A percentile compares a stretch with the other conserved stretches of the same genome.
Evolutionary conservation across 2,888 invertebrate genomes (phyloP).

Genomic region (Eilema depressum): DNA sequence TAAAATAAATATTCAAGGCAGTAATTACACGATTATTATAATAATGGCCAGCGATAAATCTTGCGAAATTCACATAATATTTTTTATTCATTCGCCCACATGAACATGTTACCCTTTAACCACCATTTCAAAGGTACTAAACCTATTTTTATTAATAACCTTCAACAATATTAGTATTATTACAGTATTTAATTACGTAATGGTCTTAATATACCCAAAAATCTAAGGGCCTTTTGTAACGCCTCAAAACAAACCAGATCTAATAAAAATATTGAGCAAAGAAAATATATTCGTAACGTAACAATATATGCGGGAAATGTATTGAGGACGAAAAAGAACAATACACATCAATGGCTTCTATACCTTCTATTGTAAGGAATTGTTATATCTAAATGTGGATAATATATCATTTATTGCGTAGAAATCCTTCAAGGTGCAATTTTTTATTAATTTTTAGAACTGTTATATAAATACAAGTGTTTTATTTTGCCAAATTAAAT

Average conservation of each 20-base stretch:
- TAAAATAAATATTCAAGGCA: neutral
- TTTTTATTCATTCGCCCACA: neutral
- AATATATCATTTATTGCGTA: no score
- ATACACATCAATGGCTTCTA: constrained; percentile 16
- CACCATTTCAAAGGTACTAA: neutral
- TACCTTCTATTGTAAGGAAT: constrained; percentile 12
- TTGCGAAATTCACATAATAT: neutral
- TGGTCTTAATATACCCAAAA: neutral
- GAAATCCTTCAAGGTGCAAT: neutral
- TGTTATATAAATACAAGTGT: no score
- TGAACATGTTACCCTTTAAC: neutral
- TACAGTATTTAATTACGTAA: neutral
- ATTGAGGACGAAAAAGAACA: constrained; percentile 16
- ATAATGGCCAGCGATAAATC: neutral
- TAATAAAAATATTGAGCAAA: constrained; percentile 1
- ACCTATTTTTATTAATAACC: neutral
- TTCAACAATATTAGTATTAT: neutral
- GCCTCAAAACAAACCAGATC: neutral
- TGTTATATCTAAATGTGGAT: neutral
- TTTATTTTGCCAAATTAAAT: no score
- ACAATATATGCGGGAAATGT: constrained; percentile 9
- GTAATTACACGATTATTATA: neutral
- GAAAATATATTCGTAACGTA: constrained; percentile 5
- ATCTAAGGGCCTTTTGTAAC: neutral
- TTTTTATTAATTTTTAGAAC: neutral